These are phyloP conservation scores for Malurus splendens DNA, from an alignment of 2,797 vertebrate species.

Conservation along the genomic window DNA sequence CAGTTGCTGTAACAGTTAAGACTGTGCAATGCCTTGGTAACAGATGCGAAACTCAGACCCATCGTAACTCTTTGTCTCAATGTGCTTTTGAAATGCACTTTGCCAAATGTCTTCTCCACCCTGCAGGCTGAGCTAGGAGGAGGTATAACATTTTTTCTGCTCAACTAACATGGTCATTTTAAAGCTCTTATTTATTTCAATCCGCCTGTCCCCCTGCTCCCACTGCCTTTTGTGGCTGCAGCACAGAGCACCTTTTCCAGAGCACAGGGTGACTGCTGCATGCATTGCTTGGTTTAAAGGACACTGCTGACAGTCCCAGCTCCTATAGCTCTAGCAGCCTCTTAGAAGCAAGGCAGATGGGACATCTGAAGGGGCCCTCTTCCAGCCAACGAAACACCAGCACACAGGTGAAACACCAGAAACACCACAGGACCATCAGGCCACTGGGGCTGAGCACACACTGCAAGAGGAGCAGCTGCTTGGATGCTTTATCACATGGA, in stretches of 20 bases:
- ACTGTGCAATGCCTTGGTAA: neutral
- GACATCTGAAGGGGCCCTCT: neutral
- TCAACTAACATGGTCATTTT: neutral
- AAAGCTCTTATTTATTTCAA: neutral
- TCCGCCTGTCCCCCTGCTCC: neutral
- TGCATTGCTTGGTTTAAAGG: neutral
- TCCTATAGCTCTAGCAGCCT: neutral
- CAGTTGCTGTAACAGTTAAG: neutral
- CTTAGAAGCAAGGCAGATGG: neutral
- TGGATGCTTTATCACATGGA: neutral
- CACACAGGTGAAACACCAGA: no score
- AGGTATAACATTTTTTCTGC: neutral
- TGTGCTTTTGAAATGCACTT: neutral
- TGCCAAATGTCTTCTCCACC: neutral
- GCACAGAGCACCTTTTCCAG: neutral
- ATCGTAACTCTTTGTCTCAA: neutral
- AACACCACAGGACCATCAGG: fast-evolving
- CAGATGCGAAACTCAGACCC: neutral
- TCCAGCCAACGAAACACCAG: neutral
- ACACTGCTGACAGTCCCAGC: neutral
- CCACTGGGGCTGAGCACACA: neutral
- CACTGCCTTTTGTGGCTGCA: neutral
- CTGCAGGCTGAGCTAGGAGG: neutral
- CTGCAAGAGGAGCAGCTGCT: neutral
- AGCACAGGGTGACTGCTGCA: no score